These are phyloP conservation scores for Lophura nycthemera DNA, from an alignment of 2,113 vertebrate species.

Conservation along the genomic window DNA sequence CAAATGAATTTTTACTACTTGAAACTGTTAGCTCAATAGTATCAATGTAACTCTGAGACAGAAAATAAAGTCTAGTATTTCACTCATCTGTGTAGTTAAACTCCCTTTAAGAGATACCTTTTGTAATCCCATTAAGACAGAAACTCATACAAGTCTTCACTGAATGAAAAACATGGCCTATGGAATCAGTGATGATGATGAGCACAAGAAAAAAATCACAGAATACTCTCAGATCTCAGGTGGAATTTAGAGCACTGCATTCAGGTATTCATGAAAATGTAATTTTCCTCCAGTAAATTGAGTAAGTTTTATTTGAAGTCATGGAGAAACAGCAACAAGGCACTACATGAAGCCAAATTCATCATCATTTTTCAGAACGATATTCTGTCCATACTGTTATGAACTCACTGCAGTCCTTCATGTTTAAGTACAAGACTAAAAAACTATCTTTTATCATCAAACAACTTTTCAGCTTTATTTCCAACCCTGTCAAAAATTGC, in stretches of 20 bases:
- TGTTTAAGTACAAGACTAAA: not conserved
- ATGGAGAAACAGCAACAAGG: not conserved
- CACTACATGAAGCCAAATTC: not conserved
- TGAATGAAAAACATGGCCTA: not conserved
- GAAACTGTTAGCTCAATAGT: not conserved
- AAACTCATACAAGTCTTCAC: not conserved
- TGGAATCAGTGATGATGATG: not conserved
- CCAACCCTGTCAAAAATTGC: not conserved
- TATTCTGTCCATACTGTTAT: not conserved
- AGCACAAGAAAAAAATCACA: not conserved
- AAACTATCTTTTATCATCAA: not conserved
- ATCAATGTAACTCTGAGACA: not conserved
- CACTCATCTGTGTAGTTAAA: not conserved
- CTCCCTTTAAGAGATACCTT: not conserved
- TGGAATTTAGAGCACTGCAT: not conserved
- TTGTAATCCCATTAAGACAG: not conserved
- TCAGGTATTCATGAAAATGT: not conserved
- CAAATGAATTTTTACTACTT: not conserved
- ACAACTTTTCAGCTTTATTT: not conserved
- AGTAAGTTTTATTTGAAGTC: not conserved
- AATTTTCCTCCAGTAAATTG: not conserved
- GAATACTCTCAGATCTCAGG: not conserved
- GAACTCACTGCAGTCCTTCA: not conserved
- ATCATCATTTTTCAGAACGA: not conserved
- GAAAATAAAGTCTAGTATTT: not conserved